Conservation (phyloP, 1,140 invertebrate species). For the Caenorhabditis latens region DNA sequence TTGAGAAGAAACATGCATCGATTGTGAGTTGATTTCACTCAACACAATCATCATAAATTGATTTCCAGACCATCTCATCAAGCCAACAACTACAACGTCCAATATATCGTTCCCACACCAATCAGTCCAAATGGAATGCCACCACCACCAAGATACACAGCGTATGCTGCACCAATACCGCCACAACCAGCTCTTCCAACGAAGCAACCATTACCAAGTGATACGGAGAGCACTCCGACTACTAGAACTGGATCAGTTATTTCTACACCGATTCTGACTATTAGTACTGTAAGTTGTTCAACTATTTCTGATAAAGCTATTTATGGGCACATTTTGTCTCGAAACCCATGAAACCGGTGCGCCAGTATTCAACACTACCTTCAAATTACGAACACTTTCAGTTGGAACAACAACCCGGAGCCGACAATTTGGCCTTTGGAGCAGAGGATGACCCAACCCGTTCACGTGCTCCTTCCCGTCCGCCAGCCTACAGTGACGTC, state of each 20-base stretch:
- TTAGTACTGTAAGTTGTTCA: not conserved
- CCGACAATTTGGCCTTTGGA: conserved; percentile 17
- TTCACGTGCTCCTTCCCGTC: not conserved
- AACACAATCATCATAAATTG: not conserved
- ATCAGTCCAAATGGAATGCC: conserved; percentile 41
- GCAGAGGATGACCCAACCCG: not conserved
- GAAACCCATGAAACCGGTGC: no score
- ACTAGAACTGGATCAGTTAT: not conserved
- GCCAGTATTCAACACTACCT: no score
- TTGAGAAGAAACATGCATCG: conserved; percentile 12
- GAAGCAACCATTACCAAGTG: not conserved
- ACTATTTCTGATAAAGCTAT: no score
- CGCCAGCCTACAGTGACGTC: conserved; percentile 22
- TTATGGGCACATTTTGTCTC: no score
- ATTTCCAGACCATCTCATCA: not conserved
- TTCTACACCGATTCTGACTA: conserved; percentile 1
- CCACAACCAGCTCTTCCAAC: not conserved
- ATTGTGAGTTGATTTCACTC: not conserved
- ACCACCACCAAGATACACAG: conserved; percentile 31
- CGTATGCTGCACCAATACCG: not conserved
- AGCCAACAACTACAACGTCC: conserved; percentile 5
- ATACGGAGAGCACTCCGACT: not conserved
- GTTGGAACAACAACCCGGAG: not conserved
- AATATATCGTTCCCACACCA: conserved; percentile 40
- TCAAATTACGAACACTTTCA: not conserved